Conservation (phyloP, 2,888 invertebrate genomes). For the Cerastis rubricosa region DNA sequence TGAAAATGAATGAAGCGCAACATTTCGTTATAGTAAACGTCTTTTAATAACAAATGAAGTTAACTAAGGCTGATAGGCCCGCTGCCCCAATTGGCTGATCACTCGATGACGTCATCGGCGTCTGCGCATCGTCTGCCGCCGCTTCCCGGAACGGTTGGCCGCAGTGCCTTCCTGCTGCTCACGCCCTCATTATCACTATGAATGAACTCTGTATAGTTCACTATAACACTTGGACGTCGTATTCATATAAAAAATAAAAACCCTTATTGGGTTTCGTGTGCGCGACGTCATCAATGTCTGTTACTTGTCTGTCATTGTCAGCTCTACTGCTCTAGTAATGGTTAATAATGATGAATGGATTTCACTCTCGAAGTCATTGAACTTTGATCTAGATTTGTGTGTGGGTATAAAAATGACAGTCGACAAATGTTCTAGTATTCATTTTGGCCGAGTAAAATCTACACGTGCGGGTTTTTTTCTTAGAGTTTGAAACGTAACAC, state of each 20-base stretch:
- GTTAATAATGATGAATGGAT: conserved; percentile 84
- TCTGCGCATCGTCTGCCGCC: conserved; percentile 87
- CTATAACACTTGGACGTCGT: conserved; percentile 66
- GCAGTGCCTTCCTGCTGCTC: conserved; percentile 83
- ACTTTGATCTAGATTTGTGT: conserved; percentile 86
- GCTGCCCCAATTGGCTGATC: conserved; percentile 84
- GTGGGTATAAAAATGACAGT: conserved; percentile 83
- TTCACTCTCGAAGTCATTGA: conserved; percentile 87
- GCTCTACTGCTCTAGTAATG: conserved; percentile 84
- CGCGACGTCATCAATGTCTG: conserved; percentile 80
- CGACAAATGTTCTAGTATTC: conserved; percentile 72
- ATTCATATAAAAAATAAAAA: conserved; percentile 67
- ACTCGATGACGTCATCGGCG: conserved; percentile 84
- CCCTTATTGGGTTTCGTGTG: conserved; percentile 76
- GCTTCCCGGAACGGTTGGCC: conserved; percentile 87
- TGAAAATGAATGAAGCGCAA: conserved; percentile 28
- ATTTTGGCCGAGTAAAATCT: conserved; percentile 66
- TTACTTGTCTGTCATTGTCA: conserved; percentile 82
- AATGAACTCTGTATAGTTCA: conserved; percentile 77
- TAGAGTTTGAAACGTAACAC: conserved; percentile 52
- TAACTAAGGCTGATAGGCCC: conserved; percentile 76
- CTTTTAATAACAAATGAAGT: conserved; percentile 63
- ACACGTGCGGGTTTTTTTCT: conserved; percentile 64
- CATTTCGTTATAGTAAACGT: conserved; percentile 41
- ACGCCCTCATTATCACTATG: conserved; percentile 81